phyloP scores from a whole-genome alignment of 2,888 invertebrate genomes.

The Tipula lateralis region DNA sequence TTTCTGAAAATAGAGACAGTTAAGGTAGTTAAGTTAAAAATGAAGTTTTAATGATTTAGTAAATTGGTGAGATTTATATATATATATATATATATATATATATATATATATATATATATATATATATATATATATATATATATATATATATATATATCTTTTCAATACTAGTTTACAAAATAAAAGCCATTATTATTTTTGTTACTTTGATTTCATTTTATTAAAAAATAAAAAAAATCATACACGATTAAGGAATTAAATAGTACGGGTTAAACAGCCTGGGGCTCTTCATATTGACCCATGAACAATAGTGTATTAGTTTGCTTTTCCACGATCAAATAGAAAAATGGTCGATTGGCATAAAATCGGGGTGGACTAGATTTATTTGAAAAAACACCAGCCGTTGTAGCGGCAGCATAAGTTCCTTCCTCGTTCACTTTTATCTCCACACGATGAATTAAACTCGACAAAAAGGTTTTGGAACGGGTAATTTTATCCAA shows the following conservation, averaged over 20 bases:
- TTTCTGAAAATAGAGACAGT: background rate
- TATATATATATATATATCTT: too few species aligned
- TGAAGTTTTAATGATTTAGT: too few species aligned
- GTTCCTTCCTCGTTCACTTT: slow-evolving; percentile 73
- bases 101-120: too few species aligned
- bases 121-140: too few species aligned
- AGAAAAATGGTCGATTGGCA: slow-evolving; percentile 63
- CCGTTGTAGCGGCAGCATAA: slow-evolving; percentile 59
- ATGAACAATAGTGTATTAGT: slow-evolving; percentile 61
- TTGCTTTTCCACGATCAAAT: slow-evolving; percentile 62
- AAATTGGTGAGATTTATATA: too few species aligned
- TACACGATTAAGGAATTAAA: background rate
- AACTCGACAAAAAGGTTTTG: slow-evolving; percentile 56
- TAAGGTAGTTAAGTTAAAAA: too few species aligned
- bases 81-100: too few species aligned
- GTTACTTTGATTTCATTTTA: background rate
- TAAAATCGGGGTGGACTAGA: slow-evolving; percentile 55
- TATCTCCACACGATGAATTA: slow-evolving; percentile 68
- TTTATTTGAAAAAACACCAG: slow-evolving; percentile 43
- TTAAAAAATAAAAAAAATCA: background rate
- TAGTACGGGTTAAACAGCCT: background rate
- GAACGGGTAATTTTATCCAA: slow-evolving; percentile 55
- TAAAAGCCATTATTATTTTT: background rate
- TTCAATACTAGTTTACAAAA: background rate
- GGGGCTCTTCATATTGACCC: slow-evolving; percentile 50